Base-by-base conservation (phyloP, 2,797 vertebrate genomes). In the Botia almorhae region DNA sequence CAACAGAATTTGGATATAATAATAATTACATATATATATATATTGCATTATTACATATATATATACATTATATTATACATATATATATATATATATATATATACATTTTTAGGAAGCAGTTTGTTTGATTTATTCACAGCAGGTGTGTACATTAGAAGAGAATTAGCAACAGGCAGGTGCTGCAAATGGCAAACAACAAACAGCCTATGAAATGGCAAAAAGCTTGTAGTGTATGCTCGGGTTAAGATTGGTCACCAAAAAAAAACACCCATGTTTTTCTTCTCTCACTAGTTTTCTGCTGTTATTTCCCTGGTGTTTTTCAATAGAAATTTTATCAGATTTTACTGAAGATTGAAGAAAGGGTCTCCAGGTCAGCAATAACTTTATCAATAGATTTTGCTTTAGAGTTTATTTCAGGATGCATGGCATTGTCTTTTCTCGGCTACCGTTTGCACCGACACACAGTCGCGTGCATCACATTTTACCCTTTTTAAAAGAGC, bases 381-480 rank as follows among this genome's bases (percentile, higher is more conserved):
- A 64, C 81, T 76, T 74, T 74, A 84, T 85, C 76, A 73, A 86
- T 76, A 77, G 51, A 69, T 70, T 46, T 79, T 70, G 77, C 73
- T 70, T 61, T 16, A 29, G 74, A 70, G 84, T 85, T 83, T 83
- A 26, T 68, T 82, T 71, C 46, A 13, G 21, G 26, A 74, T 50
- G 36, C 26, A 55, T 53, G 60, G 16, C 68, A 16, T 43, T 61
- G 68, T 61, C 51, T 51, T 72, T 53, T 60, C 33, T 46, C n/a
- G 68, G 61, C 69, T 65, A 76, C 16, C 36, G 12, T 77, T 76
- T 70, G 26, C 74, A 53, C 10, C 11, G 14, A 51, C 26, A n/a
- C 17, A n/a, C 14, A 64, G 7, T 17, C 7, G 16, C 16, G 10
- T 64, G 33, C 36, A 2, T 36, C 11, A 36, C 16, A 36, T 64